These are phyloP conservation scores for Murina feae DNA, from an alignment of 2,113 vertebrate genomes.

Conservation along the genomic window DNA sequence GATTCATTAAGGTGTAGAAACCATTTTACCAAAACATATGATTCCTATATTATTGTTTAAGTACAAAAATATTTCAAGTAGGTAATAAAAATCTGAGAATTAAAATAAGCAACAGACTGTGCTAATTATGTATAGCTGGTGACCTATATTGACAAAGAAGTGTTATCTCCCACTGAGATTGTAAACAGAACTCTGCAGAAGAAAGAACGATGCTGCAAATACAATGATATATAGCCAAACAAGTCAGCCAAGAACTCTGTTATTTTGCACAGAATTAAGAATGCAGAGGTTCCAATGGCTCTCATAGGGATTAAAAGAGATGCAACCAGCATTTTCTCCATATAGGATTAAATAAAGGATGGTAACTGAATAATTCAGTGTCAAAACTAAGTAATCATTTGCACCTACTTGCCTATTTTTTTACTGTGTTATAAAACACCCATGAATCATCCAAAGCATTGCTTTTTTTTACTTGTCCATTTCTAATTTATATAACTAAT, in stretches of 20 bases:
- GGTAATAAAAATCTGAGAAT: constrained; percentile 3
- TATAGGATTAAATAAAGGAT: constrained; percentile 18
- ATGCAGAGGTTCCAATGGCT: background rate
- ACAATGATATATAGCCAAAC: background rate
- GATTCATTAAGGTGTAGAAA: background rate
- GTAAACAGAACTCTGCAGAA: constrained; percentile 23
- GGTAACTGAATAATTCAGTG: constrained; percentile 22
- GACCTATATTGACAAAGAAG: background rate
- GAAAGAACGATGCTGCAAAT: background rate
- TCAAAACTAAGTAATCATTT: constrained; percentile 53
- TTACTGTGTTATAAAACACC: background rate
- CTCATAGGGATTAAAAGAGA: background rate
- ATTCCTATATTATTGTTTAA: background rate
- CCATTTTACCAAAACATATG: background rate
- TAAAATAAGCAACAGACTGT: background rate
- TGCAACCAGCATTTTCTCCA: background rate
- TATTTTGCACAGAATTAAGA: background rate
- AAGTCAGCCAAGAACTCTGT: background rate
- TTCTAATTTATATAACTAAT: constrained; percentile 19
- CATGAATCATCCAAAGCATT: constrained; percentile 35
- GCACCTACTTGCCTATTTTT: background rate
- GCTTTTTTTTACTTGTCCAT: background rate
- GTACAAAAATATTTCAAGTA: background rate
- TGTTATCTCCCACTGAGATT: background rate
- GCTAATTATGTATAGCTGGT: background rate